phyloP scores from a whole-genome alignment of 2,797 vertebrate genomes.

The Sebastes cheni region DNA sequence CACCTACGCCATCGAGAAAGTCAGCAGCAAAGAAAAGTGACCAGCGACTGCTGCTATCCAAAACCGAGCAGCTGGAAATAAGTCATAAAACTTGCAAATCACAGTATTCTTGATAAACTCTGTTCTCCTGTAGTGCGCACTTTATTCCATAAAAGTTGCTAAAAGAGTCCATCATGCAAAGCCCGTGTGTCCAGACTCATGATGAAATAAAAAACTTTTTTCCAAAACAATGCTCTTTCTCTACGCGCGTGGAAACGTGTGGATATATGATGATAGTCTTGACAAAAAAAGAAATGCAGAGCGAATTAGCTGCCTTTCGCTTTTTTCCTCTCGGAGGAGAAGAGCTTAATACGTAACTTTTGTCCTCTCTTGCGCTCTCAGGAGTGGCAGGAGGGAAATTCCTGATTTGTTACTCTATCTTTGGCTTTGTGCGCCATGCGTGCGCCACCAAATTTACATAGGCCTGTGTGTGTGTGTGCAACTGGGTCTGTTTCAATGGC shows the following conservation, averaged over 20 bases:
- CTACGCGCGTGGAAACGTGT: background rate
- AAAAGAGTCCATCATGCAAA: conserved; percentile 17
- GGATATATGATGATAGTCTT: background rate
- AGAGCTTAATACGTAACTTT: conserved; percentile 55
- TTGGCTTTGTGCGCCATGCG: conserved; percentile 76
- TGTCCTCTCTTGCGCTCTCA: conserved; percentile 77
- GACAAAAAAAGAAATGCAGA: background rate
- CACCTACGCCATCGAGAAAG: conserved; percentile 64
- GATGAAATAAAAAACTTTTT: conserved; percentile 16
- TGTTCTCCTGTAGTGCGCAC: conserved; percentile 5
- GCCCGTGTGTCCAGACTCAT: conserved; percentile 19
- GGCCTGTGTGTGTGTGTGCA: conserved; percentile 49
- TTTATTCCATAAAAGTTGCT: conserved; percentile 44
- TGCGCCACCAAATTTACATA: conserved; percentile 73
- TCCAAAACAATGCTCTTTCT: background rate
- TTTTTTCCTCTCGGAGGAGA: conserved; percentile 37
- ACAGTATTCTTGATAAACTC: background rate
- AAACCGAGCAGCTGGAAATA: conserved; percentile 29
- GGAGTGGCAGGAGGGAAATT: conserved; percentile 87
- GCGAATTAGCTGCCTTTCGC: conserved; percentile 8
- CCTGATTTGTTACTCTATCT: conserved; percentile 87
- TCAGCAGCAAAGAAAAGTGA: conserved; percentile 39
- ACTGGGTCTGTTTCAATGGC: conserved; percentile 25
- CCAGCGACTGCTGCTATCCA: conserved; percentile 56
- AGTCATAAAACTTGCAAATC: conserved; percentile 56